Base-by-base conservation (phyloP, 64 coral and sea anemone species). In the Montipora capricornis region DNA sequence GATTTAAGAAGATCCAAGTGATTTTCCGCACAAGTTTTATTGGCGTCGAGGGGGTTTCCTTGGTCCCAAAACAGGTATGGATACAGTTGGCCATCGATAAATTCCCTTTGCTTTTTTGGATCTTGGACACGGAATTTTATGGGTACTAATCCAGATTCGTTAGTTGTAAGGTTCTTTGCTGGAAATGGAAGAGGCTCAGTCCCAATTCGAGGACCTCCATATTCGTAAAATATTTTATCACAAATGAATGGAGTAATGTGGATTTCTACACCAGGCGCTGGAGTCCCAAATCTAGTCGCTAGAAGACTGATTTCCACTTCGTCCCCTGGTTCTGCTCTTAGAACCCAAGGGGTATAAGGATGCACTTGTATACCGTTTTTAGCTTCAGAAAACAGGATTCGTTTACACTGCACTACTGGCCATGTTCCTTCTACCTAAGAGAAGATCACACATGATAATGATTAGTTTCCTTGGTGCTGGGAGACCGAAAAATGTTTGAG, bases 61-160 rank as follows among this genome's bases (percentile, higher is more conserved):
- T 74, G 50, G 13, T 49, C 20, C 48, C 84, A 53, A 24, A 66
- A 90, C 16, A 48, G 44, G 13, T 68, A 80, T 22, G 89, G 53
- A 45, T 90, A 90, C 19, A 90, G 29, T 12, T 90, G 89, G 17
- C 89, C 89, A 80, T 90, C 89, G 17, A 90, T 79, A 45, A 80
- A 90, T 13, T 7, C n/a, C 57, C 89, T 79, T 47, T 61, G 2
- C 17, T 50, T 81, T 6, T 9, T 52, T 48, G 77, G 89, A 71
- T 90, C 89, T 20, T 16, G 46, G 19, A 58, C 50, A 19, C 5
- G 37, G 10, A 81, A 80, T 50, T 59, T 3, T 66, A 90, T 68
- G 29, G 8, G 47, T 16, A 75, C 89, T 20, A 81, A 68, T 67
- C 89, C 89, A 16, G 37, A 66, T 5, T 67, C 6, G 44, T 68